These are phyloP conservation scores for Lordiphosa stackelbergi DNA, from an alignment of 1,140 invertebrate genomes.

Conservation along the genomic window DNA sequence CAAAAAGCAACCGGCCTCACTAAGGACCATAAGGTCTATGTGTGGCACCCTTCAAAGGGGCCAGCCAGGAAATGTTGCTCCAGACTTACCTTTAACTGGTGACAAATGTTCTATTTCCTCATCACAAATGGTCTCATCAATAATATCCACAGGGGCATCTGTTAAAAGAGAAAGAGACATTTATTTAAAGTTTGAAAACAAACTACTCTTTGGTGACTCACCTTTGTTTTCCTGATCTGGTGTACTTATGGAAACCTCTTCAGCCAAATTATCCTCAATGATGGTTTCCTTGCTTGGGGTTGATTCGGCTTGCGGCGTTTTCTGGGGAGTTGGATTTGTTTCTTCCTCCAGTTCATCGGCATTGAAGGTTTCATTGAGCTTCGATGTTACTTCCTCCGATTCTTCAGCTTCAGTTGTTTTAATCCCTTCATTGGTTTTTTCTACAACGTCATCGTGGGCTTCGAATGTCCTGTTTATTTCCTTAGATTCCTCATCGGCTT, in stretches of 20 bases:
- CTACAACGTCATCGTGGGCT: too few relatives aligned
- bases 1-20: too few relatives aligned
- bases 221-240: constrained; percentile 5
- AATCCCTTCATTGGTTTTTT: too few relatives aligned
- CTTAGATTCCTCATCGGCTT: too few relatives aligned
- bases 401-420: background rate
- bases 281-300: background rate
- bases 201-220: background rate
- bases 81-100: constrained; percentile 7
- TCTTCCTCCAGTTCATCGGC: constrained; percentile 1
- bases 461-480: background rate
- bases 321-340: background rate
- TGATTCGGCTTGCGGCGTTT: background rate
- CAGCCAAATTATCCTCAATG: constrained; percentile 31
- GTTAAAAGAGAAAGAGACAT: background rate
- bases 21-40: too few relatives aligned
- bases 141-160: background rate
- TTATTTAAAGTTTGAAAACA: background rate
- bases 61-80: background rate
- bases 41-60: too few relatives aligned
- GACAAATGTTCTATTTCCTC: constrained; percentile 2
- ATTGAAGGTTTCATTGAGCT: constrained; percentile 2
- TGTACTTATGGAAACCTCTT: constrained; percentile 16
- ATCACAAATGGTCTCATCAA: constrained; percentile 21
- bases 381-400: background rate